A percentile compares a stretch with the other conserved stretches of the same genome.
These are phyloP conservation scores for Hartigia nigra DNA, from an alignment of 2,888 invertebrate species.

Conservation along the genomic window DNA sequence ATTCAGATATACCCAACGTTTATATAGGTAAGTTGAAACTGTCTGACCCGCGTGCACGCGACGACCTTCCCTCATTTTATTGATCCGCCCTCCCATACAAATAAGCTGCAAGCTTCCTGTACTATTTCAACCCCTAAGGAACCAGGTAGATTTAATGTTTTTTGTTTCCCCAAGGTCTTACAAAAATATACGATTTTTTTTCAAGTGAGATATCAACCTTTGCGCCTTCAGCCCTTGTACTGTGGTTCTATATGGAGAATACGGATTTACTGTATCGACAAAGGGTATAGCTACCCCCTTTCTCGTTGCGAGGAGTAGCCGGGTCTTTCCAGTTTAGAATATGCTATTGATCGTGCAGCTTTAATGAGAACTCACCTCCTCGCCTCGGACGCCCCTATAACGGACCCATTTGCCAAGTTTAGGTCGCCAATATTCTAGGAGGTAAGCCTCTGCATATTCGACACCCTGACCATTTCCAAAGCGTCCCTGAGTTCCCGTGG, in stretches of 20 bases:
- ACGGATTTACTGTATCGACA: neutral
- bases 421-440: constrained; percentile 87
- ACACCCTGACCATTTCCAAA: constrained; percentile 92
- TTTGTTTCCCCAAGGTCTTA: constrained; percentile 24
- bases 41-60: constrained; percentile 57
- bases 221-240: neutral
- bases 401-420: constrained; percentile 84
- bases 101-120: constrained; percentile 53
- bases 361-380: constrained; percentile 74
- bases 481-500: constrained; percentile 85
- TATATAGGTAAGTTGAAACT: constrained; percentile 45
- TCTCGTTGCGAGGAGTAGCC: neutral
- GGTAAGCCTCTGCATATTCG: constrained; percentile 87
- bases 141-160: constrained; percentile 35
- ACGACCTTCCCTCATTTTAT: constrained; percentile 63
- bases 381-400: constrained; percentile 78
- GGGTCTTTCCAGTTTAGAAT: neutral
- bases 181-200: neutral
- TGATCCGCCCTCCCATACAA: constrained; percentile 61
- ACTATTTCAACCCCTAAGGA: constrained; percentile 40
- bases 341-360: neutral
- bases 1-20: neutral
- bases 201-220: neutral
- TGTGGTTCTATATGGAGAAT: neutral
- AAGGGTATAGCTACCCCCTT: neutral